A percentile compares a stretch with the other conserved stretches of the same genome.
These are phyloP conservation scores for Aix galericulata DNA, from an alignment of 2,113 vertebrate species.

Conservation along the genomic window DNA sequence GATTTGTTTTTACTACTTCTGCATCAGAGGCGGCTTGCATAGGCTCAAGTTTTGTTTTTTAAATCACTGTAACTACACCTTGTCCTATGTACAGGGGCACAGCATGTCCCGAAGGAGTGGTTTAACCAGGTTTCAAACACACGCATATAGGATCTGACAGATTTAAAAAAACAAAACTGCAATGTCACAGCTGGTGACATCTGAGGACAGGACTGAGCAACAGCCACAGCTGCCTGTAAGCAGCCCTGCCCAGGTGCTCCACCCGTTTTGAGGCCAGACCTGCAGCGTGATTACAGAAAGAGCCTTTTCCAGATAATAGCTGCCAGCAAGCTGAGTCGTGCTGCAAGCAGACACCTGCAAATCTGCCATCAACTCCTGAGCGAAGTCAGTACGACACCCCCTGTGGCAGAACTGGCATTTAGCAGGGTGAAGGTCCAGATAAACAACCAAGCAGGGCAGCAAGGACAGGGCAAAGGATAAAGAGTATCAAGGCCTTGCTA, in stretches of 20 bases:
- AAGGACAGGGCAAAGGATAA: background rate
- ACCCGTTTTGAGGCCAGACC: background rate
- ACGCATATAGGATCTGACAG: background rate
- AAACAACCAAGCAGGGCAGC: background rate
- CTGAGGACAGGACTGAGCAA: background rate
- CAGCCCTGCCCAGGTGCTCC: background rate
- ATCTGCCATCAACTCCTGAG: background rate
- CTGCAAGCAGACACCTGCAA: background rate
- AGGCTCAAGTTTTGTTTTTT: background rate
- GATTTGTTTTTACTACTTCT: background rate
- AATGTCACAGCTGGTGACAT: background rate
- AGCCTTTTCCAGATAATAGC: background rate
- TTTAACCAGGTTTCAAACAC: background rate
- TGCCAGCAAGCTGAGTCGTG: rapidly evolving
- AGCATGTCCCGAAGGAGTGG: background rate
- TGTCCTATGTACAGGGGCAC: background rate
- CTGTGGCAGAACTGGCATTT: background rate
- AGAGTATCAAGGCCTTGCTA: background rate
- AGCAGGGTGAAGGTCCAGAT: background rate
- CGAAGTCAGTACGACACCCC: rapidly evolving
- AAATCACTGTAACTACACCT: background rate
- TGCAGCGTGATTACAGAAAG: rapidly evolving
- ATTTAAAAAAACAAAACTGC: background rate
- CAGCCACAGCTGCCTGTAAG: background rate
- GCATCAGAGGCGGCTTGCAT: rapidly evolving